Conservation (phyloP, 2,888 invertebrate genomes). For the Catocala nupta region DNA sequence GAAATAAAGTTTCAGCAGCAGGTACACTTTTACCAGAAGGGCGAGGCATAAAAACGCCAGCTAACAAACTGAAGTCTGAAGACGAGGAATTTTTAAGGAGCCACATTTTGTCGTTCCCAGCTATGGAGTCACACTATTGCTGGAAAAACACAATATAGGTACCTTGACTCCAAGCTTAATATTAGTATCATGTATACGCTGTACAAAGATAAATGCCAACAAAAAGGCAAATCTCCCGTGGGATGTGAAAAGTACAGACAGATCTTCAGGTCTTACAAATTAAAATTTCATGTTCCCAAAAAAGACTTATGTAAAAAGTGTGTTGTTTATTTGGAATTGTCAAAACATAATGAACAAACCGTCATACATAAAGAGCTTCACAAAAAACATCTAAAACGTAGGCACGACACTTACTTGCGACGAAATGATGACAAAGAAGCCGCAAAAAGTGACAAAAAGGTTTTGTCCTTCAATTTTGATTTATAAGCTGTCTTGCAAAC, state of each 20-base stretch:
- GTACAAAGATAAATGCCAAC: conserved; percentile 8
- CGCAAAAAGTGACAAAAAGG: conserved; percentile 34
- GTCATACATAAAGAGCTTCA: conserved; percentile 9
- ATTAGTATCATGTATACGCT: conserved; percentile 15
- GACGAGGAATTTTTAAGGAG: conserved; percentile 18
- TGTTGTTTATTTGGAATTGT: conserved; percentile 36
- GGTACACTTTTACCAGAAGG: conserved; percentile 20
- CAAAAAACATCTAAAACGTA: conserved; percentile 5
- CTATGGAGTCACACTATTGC: conserved; percentile 48
- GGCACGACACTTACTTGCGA: conserved; percentile 3
- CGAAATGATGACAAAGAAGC: conserved; percentile 50
- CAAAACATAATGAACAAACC: conserved; percentile 9
- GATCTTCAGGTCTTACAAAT: conserved; percentile 32
- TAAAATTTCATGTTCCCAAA: conserved; percentile 47
- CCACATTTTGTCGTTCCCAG: conserved; percentile 45
- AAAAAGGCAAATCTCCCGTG: conserved; percentile 5
- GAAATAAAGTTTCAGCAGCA: background rate
- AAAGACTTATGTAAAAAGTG: conserved; percentile 54
- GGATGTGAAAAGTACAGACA: conserved; percentile 15
- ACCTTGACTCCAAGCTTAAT: conserved; percentile 20
- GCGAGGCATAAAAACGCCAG: conserved; percentile 16
- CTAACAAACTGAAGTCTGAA: conserved; percentile 5
- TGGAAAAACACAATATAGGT: conserved; percentile 7
- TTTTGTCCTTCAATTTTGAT: too few relatives aligned
- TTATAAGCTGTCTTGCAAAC: too few relatives aligned